Evolutionary conservation across 2,888 invertebrate genomes (phyloP).

Genomic region (Nesidiocoris tenuis): DNA sequence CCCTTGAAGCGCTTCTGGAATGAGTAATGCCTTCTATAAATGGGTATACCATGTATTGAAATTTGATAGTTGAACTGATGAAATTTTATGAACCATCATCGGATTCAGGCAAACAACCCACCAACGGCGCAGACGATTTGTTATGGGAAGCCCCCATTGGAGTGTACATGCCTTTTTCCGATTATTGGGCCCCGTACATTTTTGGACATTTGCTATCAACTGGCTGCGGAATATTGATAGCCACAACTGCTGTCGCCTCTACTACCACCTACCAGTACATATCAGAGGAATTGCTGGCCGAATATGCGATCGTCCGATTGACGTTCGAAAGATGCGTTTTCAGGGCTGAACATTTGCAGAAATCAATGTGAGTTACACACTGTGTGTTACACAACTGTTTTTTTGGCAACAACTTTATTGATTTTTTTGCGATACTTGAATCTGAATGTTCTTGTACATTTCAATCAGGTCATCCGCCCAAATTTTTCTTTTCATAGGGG

Average conservation of each 20-base stretch:
- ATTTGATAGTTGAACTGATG: too few relatives aligned
- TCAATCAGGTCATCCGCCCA: too few relatives aligned
- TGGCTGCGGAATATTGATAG: not conserved
- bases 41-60: too few relatives aligned
- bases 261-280: not conserved
- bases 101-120: not conserved
- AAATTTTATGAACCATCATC: too few relatives aligned
- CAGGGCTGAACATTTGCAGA: not conserved
- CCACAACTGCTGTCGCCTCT: slow-evolving; percentile 1
- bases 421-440: too few relatives aligned
- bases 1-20: too few relatives aligned
- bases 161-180: not conserved
- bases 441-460: too few relatives aligned
- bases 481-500: too few relatives aligned
- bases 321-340: not conserved
- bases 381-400: too few relatives aligned
- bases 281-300: slow-evolving; percentile 1
- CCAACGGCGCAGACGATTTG: not conserved
- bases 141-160: not conserved
- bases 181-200: slow-evolving; percentile 2
- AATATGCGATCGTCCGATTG: not conserved
- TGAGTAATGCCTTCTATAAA: too few relatives aligned
- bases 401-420: too few relatives aligned
- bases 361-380: not conserved
- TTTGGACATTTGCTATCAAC: not conserved